Conservation (phyloP, 2,113 vertebrate genomes). For the Origma solitaria region DNA sequence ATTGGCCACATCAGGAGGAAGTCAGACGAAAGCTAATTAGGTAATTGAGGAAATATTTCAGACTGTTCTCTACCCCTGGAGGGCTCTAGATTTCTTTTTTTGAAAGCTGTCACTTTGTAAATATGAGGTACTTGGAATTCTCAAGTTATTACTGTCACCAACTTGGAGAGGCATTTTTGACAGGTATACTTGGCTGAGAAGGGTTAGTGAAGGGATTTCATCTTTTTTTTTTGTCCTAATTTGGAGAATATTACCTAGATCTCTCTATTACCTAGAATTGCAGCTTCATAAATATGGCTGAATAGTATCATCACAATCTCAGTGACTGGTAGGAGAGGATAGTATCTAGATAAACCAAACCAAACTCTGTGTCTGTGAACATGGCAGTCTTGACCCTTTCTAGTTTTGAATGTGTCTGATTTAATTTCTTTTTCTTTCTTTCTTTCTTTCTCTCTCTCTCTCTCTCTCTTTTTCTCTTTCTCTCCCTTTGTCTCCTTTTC, state of each 20-base stretch:
- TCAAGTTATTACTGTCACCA: not conserved
- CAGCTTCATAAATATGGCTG: not conserved
- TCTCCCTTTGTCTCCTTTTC: not conserved
- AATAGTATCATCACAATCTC: not conserved
- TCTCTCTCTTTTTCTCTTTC: not conserved
- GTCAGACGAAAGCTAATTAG: conserved; percentile 3
- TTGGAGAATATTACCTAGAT: not conserved
- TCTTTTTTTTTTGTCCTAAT: not conserved
- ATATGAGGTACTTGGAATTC: conserved; percentile 2
- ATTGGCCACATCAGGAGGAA: conserved; percentile 6
- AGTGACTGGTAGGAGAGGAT: not conserved
- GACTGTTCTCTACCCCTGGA: not conserved
- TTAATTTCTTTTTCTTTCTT: not conserved
- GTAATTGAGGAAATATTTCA: conserved; percentile 32
- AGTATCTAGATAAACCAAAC: not conserved
- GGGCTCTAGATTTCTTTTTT: not conserved
- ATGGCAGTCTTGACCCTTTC: not conserved
- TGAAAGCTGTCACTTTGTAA: conserved; percentile 21
- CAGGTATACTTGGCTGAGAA: not conserved
- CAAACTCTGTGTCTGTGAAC: not conserved
- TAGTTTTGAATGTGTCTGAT: not conserved
- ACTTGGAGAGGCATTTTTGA: not conserved
- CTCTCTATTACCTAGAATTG: not conserved
- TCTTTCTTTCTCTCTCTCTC: too few species aligned
- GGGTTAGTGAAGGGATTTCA: not conserved